Evolutionary conservation across 2,113 vertebrate genomes (phyloP), one percentile per base, ranked within the genome.

Genomic region (Diadophis punctatus): DNA sequence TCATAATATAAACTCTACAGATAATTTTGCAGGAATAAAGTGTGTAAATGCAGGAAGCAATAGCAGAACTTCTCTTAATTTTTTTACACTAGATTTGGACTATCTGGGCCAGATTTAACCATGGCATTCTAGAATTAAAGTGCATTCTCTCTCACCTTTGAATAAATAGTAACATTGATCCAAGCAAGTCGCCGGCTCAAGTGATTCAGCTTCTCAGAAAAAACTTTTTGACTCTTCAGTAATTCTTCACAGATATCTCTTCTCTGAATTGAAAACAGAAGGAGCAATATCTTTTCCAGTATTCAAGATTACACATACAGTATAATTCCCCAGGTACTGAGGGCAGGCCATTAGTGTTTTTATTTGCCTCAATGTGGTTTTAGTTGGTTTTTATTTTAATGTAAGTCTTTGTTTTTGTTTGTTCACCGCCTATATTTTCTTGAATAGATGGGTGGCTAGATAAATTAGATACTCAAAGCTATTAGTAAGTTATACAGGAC

Each of bases 131-230:
- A 90, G 18, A 4, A 1, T 58, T 25, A 9, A 39, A 0, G 34
- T 30, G 74, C 14, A 6, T 16, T 91, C 51, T 91, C 48, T 22
- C 95, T 91, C 96, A 99, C 99, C 98, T 99, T 99, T 94, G 99
- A 99, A 97, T 99, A 99, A 95, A 99, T 99, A n/a, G 99, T 99
- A 96, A 99, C 98, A 0, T 99, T 99, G 96, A 99, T 99, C 99
- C 99, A 99, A 90, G 99, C 99, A 16, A 99, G 98, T 49, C 99
- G 98, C 27, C 99, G 97, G 95, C 99, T 99, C 85, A 99, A 97
- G 96, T 99, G 99, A 96, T 99, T 99, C 90, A 99, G 97, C 96
- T 99, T 99, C 97, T 99, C 99, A 0, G 98, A 98, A 96, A 99
- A 99, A 80, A 99, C 99, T 95, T 99, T 99, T 95, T 99, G 99